These are phyloP conservation scores for Coregonus ussuriensis DNA, from an alignment of 2,797 vertebrate species.

Conservation along the genomic window DNA sequence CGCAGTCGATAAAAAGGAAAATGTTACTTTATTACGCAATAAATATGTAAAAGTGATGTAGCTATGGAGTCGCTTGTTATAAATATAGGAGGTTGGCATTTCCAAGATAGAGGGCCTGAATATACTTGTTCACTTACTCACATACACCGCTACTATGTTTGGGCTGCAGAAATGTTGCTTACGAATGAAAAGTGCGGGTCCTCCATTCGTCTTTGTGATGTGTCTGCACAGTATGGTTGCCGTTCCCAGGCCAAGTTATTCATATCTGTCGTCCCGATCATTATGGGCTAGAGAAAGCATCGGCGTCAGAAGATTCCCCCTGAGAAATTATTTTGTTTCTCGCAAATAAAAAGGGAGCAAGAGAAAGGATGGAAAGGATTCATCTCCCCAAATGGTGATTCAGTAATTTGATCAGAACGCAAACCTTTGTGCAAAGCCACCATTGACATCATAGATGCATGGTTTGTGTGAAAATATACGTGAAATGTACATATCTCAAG, in stretches of 20 bases:
- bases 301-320: conserved; percentile 31
- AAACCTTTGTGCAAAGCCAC: too few relatives aligned
- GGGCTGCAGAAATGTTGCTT: not conserved
- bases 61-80: not conserved
- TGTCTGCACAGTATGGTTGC: conserved; percentile 42
- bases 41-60: not conserved
- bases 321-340: conserved; percentile 46
- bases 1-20: conserved; percentile 11
- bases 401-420: too few relatives aligned
- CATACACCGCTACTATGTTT: not conserved
- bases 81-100: not conserved
- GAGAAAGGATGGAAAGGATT: too few relatives aligned
- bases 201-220: conserved; percentile 49
- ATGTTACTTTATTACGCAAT: conserved; percentile 1
- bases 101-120: not conserved
- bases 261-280: conserved; percentile 55
- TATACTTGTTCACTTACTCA: not conserved
- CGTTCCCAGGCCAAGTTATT: conserved; percentile 57
- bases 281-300: conserved; percentile 42
- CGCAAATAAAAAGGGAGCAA: not conserved
- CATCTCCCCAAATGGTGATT: too few relatives aligned
- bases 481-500: not conserved
- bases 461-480: not conserved
- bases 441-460: too few relatives aligned
- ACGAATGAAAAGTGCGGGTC: conserved; percentile 15